Evolutionary conservation across 2,888 invertebrate species (phyloP), one percentile per base, ranked within the genome.

Genomic region (Drosophila testacea): DNA sequence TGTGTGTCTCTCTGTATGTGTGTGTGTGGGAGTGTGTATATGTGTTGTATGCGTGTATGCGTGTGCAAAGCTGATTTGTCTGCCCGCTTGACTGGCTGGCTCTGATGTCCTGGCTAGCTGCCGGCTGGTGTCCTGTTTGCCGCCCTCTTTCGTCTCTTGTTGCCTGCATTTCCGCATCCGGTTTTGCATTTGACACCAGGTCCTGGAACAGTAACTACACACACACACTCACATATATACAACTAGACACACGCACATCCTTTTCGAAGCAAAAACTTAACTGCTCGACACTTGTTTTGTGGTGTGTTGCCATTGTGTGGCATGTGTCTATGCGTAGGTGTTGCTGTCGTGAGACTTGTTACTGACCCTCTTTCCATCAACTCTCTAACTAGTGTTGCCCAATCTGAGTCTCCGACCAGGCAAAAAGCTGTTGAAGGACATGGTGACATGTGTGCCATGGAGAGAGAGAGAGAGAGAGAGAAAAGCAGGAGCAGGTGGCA

Each of bases 101-200:
- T 88, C 67, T 69, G 67, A 63, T 69, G 84, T 66, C 76, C 76
- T 78, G 70, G 50, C 71, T 48, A 39, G 46, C 54, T 76, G 66
- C 71, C 66, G 69, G 60, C 74, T 55, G 50, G 41, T 65, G 28
- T 66, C 30, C 61, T 55, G 59, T 60, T 47, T 38, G 73, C 50
- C 54, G 28, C 69, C 50, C 64, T 46, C 48, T 61, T 57, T 51
- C 64, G 63, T 54, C 73, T 68, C 72, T 52, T 55, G 39, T 65
- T 60, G 88, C 77, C 86, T 83, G 88, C 89, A 87, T 87, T 85
- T 88, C 89, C 89, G 88, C 84, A 87, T 89, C 84, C 89, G 84
- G 84, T 74, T 88, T 88, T 88, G 83, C 87, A 86, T 83, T 83
- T 84, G 83, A 84, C 83, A 86, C 86, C 73, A 71, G 67, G 57